Evolutionary conservation across 2,797 vertebrate genomes (phyloP), one percentile per base, ranked within the genome.

Genomic region (Lepus townsendii): DNA sequence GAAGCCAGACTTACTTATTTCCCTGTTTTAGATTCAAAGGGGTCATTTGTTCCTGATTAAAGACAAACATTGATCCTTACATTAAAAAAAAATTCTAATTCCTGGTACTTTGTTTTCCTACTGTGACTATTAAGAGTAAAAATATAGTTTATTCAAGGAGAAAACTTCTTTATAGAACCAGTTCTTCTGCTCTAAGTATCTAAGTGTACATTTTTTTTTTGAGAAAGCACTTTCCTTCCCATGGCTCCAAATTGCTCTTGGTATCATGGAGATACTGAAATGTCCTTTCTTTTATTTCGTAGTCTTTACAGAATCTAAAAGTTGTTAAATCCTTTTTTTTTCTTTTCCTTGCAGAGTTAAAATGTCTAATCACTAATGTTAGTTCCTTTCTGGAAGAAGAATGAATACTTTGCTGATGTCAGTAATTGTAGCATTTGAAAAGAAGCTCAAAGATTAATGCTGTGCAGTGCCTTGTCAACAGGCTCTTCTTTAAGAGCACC

Each of bases 31-130:
- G 69, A 38, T 57, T 94, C 83, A 95, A 96, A 90, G 5, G 30
- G 42, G 24, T 87, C 90, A 76, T 96, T 97, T 97, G 63, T 85
- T 97, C 2, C 50, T 84, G 32, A 95, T 78, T 95, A 85, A 94
- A 98, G 80, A 19, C 13, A 96, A 97, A 94, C 22, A 82, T 12
- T 96, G 83, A 88, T 62, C 54, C 24, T 92, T 93, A 86, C 62
- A 79, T 92, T 82, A 20, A 91, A 83, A 42, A 80, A 32, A 87
- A 68, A 27, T 85, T 42, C 35, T 90, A 91, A 90, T 79, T 68
- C 75, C 2, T 96, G 19, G 32, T 84, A 95, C 27, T 86, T 85
- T 0, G 32, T 88, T 16, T 63, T 26, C 77, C 87, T 91, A 78
- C 30, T 82, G 75, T 95, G 27, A 88, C 13, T 8, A 86, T 60